A percentile compares a stretch with the other conserved stretches of the same genome.
Evolutionary conservation across 2,888 invertebrate genomes (phyloP).

Genomic region (Latrodectus hesperus): DNA sequence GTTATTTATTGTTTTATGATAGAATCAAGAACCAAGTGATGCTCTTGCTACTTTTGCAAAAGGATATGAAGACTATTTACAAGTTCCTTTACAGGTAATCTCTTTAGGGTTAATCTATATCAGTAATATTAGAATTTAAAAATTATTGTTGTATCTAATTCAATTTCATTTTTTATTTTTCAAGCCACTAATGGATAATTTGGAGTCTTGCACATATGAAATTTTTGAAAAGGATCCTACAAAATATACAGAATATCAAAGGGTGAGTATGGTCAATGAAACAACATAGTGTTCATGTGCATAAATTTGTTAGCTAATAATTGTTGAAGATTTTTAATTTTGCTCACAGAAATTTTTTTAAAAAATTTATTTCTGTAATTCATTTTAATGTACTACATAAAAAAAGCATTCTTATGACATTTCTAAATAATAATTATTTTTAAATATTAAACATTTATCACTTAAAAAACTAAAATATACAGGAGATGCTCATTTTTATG

Average conservation of each 20-base stretch:
- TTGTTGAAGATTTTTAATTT: neutral
- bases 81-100: constrained; percentile 78
- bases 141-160: neutral
- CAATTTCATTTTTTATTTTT: constrained; percentile 6
- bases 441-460: no score
- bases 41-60: constrained; percentile 77
- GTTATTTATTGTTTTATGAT: constrained; percentile 7
- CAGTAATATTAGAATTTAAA: neutral
- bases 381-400: no score
- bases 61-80: constrained; percentile 94
- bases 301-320: no score
- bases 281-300: no score
- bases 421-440: neutral
- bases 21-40: constrained; percentile 74
- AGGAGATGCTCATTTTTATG: no score
- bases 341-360: neutral
- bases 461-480: no score
- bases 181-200: constrained; percentile 93
- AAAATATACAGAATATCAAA: constrained; percentile 88
- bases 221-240: constrained; percentile 98
- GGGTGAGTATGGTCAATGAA: constrained; percentile 40
- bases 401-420: neutral
- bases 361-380: no score
- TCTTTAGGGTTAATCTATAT: neutral
- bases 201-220: constrained; percentile 97